Percentiles rank a stretch among this genome's conserved stretches.
phyloP scores from a whole-genome alignment of 2,888 invertebrate species.

The Coenonympha glycerion region DNA sequence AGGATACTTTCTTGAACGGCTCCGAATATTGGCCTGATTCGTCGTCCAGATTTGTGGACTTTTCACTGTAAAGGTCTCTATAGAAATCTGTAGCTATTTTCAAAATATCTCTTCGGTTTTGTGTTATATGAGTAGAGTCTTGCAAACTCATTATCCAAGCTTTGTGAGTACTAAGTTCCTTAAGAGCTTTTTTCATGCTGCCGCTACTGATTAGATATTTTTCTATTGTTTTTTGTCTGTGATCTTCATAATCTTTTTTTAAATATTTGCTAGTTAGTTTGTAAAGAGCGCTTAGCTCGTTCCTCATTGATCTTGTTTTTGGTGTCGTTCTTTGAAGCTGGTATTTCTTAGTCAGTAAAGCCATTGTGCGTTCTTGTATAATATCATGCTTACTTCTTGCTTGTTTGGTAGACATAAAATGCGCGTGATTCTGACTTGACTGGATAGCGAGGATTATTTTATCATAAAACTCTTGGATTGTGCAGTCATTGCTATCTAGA shows the following conservation, averaged over 20 bases:
- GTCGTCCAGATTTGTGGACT: background rate
- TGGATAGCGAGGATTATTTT: slow-evolving; percentile 12
- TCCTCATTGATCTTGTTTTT: slow-evolving; percentile 16
- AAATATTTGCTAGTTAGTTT: slow-evolving; percentile 21
- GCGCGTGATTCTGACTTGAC: slow-evolving; percentile 1
- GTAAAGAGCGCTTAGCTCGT: slow-evolving; percentile 19
- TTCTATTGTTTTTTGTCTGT: slow-evolving; percentile 14
- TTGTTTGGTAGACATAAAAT: too few relatives aligned
- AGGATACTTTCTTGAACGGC: background rate
- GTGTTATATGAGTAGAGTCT: background rate
- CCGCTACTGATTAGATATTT: slow-evolving; percentile 11
- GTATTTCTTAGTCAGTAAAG: slow-evolving; percentile 12
- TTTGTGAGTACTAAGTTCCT: slow-evolving; percentile 21
- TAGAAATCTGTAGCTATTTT: slow-evolving; percentile 17
- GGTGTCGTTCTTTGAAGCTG: slow-evolving; percentile 19
- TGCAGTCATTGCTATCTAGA: too few relatives aligned
- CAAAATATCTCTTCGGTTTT: slow-evolving; percentile 15
- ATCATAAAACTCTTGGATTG: slow-evolving; percentile 11
- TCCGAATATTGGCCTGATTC: background rate
- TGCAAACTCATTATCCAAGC: slow-evolving; percentile 25
- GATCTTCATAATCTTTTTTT: slow-evolving; percentile 16
- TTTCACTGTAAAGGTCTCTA: slow-evolving; percentile 15
- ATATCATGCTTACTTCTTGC: too few relatives aligned
- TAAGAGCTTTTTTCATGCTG: slow-evolving; percentile 20
- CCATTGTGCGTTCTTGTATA: slow-evolving; percentile 4